Evolutionary conservation across 2,888 invertebrate genomes (phyloP).

Genomic region (Rosalia funebris): DNA sequence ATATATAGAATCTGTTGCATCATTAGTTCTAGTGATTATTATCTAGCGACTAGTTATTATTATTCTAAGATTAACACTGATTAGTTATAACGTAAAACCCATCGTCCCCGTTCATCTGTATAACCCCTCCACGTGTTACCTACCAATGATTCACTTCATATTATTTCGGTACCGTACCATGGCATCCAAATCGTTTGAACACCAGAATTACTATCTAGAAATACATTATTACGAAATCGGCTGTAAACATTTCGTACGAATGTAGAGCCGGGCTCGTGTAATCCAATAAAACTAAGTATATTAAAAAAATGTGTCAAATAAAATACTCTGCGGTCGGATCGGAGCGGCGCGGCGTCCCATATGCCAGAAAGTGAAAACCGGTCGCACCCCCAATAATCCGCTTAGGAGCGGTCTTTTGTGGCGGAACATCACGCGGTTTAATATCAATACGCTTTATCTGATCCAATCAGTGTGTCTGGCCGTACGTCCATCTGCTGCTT

Average conservation of each 20-base stretch:
- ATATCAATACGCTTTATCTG: slow-evolving; percentile 60
- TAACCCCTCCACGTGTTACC: too few relatives aligned
- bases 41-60: too few relatives aligned
- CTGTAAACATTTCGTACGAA: not conserved
- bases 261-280: not conserved
- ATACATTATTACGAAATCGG: not conserved
- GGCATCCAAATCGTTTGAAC: too few relatives aligned
- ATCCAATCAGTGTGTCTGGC: slow-evolving; percentile 47
- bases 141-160: too few relatives aligned
- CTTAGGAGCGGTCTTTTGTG: slow-evolving; percentile 58
- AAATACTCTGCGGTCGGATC: slow-evolving; percentile 9
- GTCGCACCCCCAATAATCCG: slow-evolving; percentile 58
- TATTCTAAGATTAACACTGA: too few relatives aligned
- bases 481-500: slow-evolving; percentile 48
- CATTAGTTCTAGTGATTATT: too few relatives aligned
- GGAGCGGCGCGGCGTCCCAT: slow-evolving; percentile 16
- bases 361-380: slow-evolving; percentile 58
- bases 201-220: too few relatives aligned
- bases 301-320: slow-evolving; percentile 4
- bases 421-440: slow-evolving; percentile 56
- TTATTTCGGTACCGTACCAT: too few relatives aligned
- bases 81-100: too few relatives aligned
- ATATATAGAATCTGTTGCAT: too few relatives aligned
- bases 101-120: too few relatives aligned
- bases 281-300: not conserved